Evolutionary conservation across 2,888 invertebrate genomes (phyloP).

Genomic region (Melanotus villosus): DNA sequence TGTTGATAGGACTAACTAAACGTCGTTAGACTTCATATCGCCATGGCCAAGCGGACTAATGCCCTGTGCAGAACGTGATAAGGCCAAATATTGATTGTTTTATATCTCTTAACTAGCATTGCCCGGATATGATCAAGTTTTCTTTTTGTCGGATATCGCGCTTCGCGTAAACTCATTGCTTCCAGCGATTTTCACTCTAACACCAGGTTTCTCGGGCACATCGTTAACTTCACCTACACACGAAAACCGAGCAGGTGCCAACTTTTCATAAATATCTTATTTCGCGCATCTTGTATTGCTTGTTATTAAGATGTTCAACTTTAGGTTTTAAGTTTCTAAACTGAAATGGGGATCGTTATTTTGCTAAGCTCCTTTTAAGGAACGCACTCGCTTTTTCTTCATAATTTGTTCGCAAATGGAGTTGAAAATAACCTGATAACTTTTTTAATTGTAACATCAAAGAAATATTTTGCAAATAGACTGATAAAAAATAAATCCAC

Average conservation of each 20-base stretch:
- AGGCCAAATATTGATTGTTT: constrained; percentile 49
- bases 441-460: too few species aligned
- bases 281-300: neutral
- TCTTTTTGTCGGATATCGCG: constrained; percentile 28
- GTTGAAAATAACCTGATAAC: too few species aligned
- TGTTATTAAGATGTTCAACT: neutral
- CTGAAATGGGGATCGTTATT: too few species aligned
- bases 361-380: too few species aligned
- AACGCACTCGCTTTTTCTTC: too few species aligned
- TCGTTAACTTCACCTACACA: constrained; percentile 1
- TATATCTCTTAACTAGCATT: constrained; percentile 49
- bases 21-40: constrained; percentile 51
- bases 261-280: neutral
- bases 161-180: constrained; percentile 19
- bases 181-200: constrained; percentile 6
- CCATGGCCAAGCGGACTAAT: constrained; percentile 49
- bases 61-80: constrained; percentile 48
- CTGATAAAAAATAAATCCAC: too few species aligned
- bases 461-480: too few species aligned
- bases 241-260: neutral
- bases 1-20: constrained; percentile 51
- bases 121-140: constrained; percentile 38
- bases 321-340: too few species aligned
- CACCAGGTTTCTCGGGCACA: neutral
- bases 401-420: too few species aligned